These are phyloP conservation scores for Catharus ustulatus DNA, from an alignment of 2,797 vertebrate species.

Conservation along the genomic window DNA sequence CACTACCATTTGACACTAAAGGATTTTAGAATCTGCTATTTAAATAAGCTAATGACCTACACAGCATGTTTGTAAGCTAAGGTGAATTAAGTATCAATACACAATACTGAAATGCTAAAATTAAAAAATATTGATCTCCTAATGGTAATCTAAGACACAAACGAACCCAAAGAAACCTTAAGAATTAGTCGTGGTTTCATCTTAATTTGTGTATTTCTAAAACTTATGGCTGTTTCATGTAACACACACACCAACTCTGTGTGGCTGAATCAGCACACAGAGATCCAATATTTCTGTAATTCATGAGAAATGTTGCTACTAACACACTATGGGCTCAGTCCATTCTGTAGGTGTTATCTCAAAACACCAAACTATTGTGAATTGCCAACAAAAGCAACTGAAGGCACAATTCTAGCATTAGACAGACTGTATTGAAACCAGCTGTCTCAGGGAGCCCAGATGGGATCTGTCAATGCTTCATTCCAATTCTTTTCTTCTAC, in stretches of 20 bases:
- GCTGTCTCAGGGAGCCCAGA: conserved; percentile 56
- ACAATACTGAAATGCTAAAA: neutral
- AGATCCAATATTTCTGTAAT: neutral
- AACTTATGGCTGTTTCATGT: neutral
- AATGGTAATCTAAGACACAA: neutral
- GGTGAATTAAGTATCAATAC: neutral
- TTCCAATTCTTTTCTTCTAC: conserved; percentile 57
- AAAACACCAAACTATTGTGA: conserved; percentile 48
- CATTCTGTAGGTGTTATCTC: conserved; percentile 54
- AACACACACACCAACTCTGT: neutral
- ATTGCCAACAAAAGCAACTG: conserved; percentile 54
- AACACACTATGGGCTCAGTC: neutral
- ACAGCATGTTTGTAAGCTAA: neutral
- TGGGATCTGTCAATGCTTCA: conserved; percentile 65
- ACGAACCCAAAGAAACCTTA: neutral
- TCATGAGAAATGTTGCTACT: neutral
- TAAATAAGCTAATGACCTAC: neutral
- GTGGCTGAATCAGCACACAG: neutral
- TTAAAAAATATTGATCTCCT: neutral
- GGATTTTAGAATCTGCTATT: neutral
- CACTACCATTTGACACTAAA: neutral
- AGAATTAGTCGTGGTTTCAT: neutral
- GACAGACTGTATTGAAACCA: conserved; percentile 56
- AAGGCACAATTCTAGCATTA: conserved; percentile 46
- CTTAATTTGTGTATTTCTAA: neutral